phyloP scores from a whole-genome alignment of 2,888 invertebrate genomes.

The Caenorhabditis sinica region DNA sequence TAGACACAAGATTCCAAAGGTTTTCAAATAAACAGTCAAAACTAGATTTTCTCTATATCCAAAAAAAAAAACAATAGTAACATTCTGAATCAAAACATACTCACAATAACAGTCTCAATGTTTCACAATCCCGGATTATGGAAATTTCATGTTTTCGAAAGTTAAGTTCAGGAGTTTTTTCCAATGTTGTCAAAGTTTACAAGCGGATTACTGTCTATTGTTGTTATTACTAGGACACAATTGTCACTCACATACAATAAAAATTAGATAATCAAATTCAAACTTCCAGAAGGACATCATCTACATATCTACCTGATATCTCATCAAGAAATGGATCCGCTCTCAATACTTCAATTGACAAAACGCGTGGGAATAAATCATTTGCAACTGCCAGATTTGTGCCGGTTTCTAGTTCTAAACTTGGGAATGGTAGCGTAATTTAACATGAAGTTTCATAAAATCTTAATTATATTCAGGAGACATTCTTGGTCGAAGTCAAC shows the following conservation, averaged over 20 bases:
- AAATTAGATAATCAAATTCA: neutral
- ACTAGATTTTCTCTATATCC: too few species aligned
- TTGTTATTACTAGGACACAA: neutral
- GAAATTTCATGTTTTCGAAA: too few species aligned
- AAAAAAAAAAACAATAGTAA: too few species aligned
- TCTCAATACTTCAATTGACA: conserved; percentile 45
- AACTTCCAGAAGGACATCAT: conserved; percentile 21
- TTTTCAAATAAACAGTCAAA: too few species aligned
- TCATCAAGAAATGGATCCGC: conserved; percentile 33
- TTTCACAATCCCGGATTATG: too few species aligned
- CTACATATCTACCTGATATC: conserved; percentile 44
- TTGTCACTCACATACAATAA: neutral
- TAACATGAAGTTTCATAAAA: neutral
- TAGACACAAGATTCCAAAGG: too few species aligned
- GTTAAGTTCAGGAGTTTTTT: too few species aligned
- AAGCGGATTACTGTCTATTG: too few species aligned
- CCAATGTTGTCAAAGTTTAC: too few species aligned
- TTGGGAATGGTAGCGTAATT: conserved; percentile 6
- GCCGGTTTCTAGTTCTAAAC: conserved; percentile 26
- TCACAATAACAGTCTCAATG: too few species aligned
- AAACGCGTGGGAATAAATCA: conserved; percentile 25
- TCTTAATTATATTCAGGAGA: conserved; percentile 11
- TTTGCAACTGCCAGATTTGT: conserved; percentile 52
- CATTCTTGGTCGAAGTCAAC: neutral
- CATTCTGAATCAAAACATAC: too few species aligned